Conservation (phyloP, 1,140 invertebrate genomes). For the Hyphantria cunea region DNA sequence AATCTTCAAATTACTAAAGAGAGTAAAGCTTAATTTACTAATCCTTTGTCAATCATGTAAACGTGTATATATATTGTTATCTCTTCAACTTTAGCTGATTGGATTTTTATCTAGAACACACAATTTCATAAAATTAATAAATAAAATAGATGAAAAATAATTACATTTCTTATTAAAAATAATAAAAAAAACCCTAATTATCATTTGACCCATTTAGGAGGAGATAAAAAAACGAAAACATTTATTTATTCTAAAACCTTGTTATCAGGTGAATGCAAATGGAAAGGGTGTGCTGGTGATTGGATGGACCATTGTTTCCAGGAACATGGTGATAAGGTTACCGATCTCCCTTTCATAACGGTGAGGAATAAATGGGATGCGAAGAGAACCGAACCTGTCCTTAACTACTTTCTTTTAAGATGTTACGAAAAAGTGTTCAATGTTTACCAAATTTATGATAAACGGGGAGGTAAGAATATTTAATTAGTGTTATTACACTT, state of each 20-base stretch:
- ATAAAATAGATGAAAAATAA: neutral
- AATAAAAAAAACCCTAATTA: neutral
- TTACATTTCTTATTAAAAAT: neutral
- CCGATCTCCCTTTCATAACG: slow-evolving; percentile 77
- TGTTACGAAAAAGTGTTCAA: slow-evolving; percentile 78
- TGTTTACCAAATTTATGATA: slow-evolving; percentile 80
- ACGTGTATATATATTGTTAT: no score
- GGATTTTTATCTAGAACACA: no score
- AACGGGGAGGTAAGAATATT: slow-evolving; percentile 63
- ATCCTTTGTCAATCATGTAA: no score
- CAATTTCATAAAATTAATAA: no score
- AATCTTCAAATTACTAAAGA: no score
- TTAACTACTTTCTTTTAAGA: slow-evolving; percentile 75
- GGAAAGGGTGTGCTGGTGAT: slow-evolving; percentile 75
- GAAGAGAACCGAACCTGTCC: slow-evolving; percentile 69
- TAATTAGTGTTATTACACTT: neutral
- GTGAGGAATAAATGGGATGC: slow-evolving; percentile 76
- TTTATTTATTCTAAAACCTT: slow-evolving; percentile 4
- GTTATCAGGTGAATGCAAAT: slow-evolving; percentile 69
- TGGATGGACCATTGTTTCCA: slow-evolving; percentile 80
- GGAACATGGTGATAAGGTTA: slow-evolving; percentile 68
- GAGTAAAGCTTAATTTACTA: no score
- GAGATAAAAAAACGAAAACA: neutral
- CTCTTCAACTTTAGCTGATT: no score
- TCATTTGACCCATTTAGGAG: no score